Base-by-base conservation (phyloP, 2,113 vertebrate species). In the Takifugu bimaculatus region DNA sequence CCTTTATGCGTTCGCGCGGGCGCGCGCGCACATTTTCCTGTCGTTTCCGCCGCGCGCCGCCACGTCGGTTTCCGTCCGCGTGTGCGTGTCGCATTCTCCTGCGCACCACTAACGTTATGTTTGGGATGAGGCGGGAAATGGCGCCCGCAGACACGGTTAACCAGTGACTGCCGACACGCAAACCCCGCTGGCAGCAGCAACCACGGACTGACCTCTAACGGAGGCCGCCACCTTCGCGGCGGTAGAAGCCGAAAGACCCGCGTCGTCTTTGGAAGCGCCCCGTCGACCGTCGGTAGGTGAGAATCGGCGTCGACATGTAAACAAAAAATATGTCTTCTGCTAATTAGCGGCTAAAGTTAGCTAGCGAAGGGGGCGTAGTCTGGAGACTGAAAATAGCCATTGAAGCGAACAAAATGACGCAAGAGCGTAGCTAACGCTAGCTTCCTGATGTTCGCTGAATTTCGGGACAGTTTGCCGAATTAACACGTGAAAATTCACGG, bases 91-190 rank as follows among this genome's bases (percentile, higher is more conserved):
- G 84, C 82, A 80, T 78, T 80, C 71, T 75, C 59, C 54, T 74
- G 82, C 83, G 82, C 82, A 75, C 48, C 67, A 32, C 77, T 68
- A 65, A 43, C 81, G 75, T 68, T 79, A 28, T 76, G 77, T 87
- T 85, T 86, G 82, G 81, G 85, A 77, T 78, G 82, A 87, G 86
- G 88, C 88, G 86, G 88, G 88, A 89, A 89, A 89, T 89, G 86
- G 88, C 88, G 88, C 81, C 88, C 54, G 50, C 68, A 65, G 77
- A 79, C 74, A 74, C 63, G 82, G 85, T 68, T 60, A 66, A 63
- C 82, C 63, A 73, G 75, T 85, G 72, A 85, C 48, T 57, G 58
- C 58, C 62, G 77, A 83, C 75, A 70, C 45, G 74, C 70, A 53
- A 39, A 78, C 74, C 56, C 72, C 54, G 80, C 83, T 74, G 74